Evolutionary conservation across 2,113 vertebrate species (phyloP), one percentile per base, ranked within the genome.

Genomic region (Anser cygnoides): DNA sequence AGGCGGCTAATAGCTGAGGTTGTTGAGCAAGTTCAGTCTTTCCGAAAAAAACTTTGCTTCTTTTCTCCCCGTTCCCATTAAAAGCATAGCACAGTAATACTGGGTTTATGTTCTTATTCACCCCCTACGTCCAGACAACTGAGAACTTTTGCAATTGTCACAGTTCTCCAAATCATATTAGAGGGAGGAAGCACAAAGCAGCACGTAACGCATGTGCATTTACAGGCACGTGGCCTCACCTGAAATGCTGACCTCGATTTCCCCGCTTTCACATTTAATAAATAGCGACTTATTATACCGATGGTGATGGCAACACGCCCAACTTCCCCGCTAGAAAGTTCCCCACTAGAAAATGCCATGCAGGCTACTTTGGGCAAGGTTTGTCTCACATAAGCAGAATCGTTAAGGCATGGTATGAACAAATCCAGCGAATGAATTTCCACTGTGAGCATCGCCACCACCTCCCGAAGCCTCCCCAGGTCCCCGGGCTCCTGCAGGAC

Each of bases 321-420:
- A 20, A 49, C 20, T 49, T 49, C 46, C 20, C 46, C 10, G 20
- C 46, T 49, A 49, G 46, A 49, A 49, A 49, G 46, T 22, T 49
- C 46, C 20, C 46, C 46, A 22, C 20, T 10, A 49, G 19, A 49
- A 49, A 49, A 20, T 49, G 8, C 23, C 4, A 2, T 14, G 54
- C 11, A 10, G 25, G 52, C 78, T 37, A 2, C 7, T 78, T 23
- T 4, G 46, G 11, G 14, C 29, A 26, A 8, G 3, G 46, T 13
- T 67, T 11, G 66, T 50, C 74, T 59, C 31, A 1, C 35, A 10
- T 4, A 17, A 54, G 50, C 25, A 80, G 52, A 84, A 11, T 1
- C 4, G 39, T 58, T 22, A 1, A 26, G 39, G 17, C 2, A 7
- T 0, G 9, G n/a, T 2, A 39, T 3, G 1, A 59, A 21, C n/a